Evolutionary conservation across 2,113 vertebrate genomes (phyloP).

Genomic region (Aspiorhynchus laticeps): DNA sequence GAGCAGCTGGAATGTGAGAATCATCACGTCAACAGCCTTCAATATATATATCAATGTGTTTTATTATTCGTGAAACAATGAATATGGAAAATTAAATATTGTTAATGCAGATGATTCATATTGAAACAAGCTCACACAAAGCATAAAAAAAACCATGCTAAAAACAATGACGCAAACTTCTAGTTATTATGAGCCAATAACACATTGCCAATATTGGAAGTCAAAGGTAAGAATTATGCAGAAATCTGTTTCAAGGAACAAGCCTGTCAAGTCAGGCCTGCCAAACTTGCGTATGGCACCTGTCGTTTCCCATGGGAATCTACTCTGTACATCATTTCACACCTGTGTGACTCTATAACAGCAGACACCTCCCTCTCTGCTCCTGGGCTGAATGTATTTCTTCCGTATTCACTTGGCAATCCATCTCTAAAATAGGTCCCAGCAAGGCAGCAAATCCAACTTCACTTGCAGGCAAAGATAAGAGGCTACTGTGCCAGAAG

Average conservation of each 20-base stretch:
- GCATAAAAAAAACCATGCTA: neutral
- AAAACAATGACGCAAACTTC: neutral
- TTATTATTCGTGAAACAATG: neutral
- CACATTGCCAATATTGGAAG: neutral
- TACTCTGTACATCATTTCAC: conserved; percentile 7
- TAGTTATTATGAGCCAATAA: neutral
- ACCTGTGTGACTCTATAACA: conserved; percentile 11
- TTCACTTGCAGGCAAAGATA: conserved; percentile 23
- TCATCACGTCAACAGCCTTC: neutral
- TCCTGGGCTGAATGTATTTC: neutral
- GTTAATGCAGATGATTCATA: neutral
- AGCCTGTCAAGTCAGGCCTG: neutral
- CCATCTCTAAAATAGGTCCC: conserved; percentile 24
- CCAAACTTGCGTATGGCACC: neutral
- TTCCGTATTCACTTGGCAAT: conserved; percentile 6
- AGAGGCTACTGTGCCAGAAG: conserved; percentile 10
- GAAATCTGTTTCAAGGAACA: conserved; percentile 16
- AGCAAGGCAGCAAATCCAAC: conserved; percentile 16
- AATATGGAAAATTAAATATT: neutral
- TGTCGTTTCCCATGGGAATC: conserved; percentile 2
- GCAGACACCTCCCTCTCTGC: neutral
- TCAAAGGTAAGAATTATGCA: neutral
- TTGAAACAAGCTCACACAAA: neutral
- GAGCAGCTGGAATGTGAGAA: neutral
- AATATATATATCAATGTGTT: neutral